These are phyloP conservation scores for Arizona elegans DNA, from an alignment of 2,113 vertebrate species.

Conservation along the genomic window DNA sequence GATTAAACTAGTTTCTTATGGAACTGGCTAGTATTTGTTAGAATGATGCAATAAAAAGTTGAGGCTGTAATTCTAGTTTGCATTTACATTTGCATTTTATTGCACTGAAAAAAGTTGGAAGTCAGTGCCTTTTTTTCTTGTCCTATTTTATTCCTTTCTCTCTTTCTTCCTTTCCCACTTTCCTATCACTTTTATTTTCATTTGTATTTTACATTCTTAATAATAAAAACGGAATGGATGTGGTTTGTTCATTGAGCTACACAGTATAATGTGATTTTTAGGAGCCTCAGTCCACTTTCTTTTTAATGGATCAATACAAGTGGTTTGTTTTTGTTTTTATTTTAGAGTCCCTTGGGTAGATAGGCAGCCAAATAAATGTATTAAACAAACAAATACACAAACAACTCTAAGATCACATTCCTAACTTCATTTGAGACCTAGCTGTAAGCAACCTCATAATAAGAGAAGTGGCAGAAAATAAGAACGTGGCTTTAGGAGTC, in stretches of 20 bases:
- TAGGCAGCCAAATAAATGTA: not conserved
- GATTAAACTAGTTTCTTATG: not conserved
- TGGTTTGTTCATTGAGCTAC: not conserved
- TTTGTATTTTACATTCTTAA: not conserved
- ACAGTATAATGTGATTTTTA: not conserved
- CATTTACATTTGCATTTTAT: not conserved
- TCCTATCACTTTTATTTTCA: not conserved
- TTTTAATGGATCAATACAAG: not conserved
- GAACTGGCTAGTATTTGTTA: not conserved
- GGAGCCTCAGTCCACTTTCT: not conserved
- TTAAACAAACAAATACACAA: not conserved
- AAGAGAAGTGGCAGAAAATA: not conserved
- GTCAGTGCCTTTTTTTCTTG: not conserved
- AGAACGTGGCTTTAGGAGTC: not conserved
- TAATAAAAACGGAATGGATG: not conserved
- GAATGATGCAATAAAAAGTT: not conserved
- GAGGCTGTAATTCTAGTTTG: not conserved
- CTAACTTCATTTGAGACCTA: not conserved
- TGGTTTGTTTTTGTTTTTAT: not conserved
- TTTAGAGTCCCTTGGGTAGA: not conserved
- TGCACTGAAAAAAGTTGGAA: not conserved
- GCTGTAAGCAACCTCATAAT: not conserved
- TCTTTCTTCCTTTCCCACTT: not conserved
- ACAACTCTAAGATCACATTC: not conserved
- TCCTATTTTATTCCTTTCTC: not conserved